Conservation (phyloP, 2,113 vertebrate genomes). For the Ciconia maguari region DNA sequence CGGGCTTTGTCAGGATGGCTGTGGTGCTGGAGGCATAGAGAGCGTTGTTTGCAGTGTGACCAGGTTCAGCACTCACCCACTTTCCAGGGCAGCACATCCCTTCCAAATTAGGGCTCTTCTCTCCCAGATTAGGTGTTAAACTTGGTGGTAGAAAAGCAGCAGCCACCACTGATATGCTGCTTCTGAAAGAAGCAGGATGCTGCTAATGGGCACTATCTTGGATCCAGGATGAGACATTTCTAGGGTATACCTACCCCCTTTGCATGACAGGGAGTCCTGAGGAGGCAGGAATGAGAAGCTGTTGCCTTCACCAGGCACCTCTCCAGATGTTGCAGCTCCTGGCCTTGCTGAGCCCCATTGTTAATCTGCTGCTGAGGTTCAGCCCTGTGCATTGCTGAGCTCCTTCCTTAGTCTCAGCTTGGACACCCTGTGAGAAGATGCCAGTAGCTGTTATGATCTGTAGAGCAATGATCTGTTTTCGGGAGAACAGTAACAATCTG, state of each 20-base stretch:
- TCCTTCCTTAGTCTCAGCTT: background rate
- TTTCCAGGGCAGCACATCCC: background rate
- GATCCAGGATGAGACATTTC: background rate
- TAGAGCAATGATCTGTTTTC: background rate
- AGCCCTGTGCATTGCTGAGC: background rate
- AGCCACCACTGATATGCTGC: background rate
- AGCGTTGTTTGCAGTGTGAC: background rate
- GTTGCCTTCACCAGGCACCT: background rate
- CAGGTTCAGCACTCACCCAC: rapidly evolving
- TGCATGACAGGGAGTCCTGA: background rate
- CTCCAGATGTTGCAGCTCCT: background rate
- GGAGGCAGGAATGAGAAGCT: background rate
- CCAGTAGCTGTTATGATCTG: background rate
- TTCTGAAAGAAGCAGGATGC: background rate
- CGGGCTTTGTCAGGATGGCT: background rate
- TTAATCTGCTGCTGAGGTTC: background rate
- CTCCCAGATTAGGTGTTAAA: background rate
- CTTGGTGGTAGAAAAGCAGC: background rate
- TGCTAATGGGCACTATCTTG: background rate
- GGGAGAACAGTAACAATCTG: background rate
- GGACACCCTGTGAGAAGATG: rapidly evolving
- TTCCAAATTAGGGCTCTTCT: background rate
- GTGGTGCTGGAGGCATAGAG: background rate
- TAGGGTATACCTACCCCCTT: background rate
- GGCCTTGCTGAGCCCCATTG: background rate